These are phyloP conservation scores for Cyphomyrmex costatus DNA, from an alignment of 1,140 invertebrate genomes.

Conservation along the genomic window DNA sequence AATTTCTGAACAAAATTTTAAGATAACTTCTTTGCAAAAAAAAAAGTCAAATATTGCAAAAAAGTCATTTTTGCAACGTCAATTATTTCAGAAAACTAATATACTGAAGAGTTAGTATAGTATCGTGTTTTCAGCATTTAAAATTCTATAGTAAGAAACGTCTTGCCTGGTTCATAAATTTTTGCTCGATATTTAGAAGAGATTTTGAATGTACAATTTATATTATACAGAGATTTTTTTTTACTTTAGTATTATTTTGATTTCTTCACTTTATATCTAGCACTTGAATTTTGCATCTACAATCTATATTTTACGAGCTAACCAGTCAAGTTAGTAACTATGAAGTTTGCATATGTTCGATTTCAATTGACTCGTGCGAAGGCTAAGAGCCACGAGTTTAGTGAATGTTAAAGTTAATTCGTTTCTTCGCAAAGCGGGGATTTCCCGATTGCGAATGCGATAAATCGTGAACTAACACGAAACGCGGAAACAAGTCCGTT, in stretches of 20 bases:
- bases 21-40: too few relatives aligned
- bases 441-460: neutral
- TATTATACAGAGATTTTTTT: neutral
- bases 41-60: too few relatives aligned
- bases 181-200: too few relatives aligned
- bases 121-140: too few relatives aligned
- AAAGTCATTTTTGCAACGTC: too few relatives aligned
- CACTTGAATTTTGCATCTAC: neutral
- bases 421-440: neutral
- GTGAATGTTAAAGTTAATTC: slow-evolving; percentile 11
- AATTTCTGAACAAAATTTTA: too few relatives aligned
- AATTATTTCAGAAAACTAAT: too few relatives aligned
- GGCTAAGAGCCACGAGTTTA: neutral
- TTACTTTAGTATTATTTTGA: neutral
- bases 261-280: neutral
- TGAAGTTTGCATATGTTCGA: neutral
- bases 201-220: neutral
- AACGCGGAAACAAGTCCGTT: neutral
- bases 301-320: neutral
- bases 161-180: too few relatives aligned
- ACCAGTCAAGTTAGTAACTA: slow-evolving; percentile 7
- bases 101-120: too few relatives aligned
- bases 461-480: slow-evolving; percentile 24
- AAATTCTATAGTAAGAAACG: too few relatives aligned
- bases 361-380: neutral